These are phyloP conservation scores for Parazoanthus atlanticus DNA, from an alignment of 92 coral and sea anemone genomes.

Conservation along the genomic window DNA sequence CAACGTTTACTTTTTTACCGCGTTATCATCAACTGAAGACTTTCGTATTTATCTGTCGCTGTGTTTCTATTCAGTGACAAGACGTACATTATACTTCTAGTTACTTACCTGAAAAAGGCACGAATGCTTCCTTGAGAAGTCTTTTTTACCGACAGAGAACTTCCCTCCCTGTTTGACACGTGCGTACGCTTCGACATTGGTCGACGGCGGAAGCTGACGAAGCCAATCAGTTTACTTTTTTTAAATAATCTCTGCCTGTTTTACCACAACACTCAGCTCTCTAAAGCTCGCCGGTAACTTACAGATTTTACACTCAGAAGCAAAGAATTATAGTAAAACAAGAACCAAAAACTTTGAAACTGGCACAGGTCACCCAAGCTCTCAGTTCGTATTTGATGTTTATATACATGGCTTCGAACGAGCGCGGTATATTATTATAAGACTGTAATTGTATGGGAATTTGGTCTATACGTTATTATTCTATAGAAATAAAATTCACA, in stretches of 20 bases:
- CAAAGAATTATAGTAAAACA: constrained; percentile 10
- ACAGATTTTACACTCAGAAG: constrained; percentile 32
- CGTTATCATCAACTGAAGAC: constrained; percentile 8
- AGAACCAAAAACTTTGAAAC: constrained; percentile 29
- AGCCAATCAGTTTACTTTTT: constrained; percentile 21
- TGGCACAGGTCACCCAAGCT: constrained; percentile 12
- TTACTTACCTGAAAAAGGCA: constrained; percentile 31
- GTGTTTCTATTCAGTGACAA: constrained; percentile 29
- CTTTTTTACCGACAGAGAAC: constrained; percentile 27
- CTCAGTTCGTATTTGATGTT: no score
- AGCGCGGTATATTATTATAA: no score
- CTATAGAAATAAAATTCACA: no score
- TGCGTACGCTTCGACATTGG: constrained; percentile 37
- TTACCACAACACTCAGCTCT: constrained; percentile 17
- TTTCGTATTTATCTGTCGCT: constrained; percentile 30
- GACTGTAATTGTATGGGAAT: no score
- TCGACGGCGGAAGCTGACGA: constrained; percentile 32
- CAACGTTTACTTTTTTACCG: not conserved
- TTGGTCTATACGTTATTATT: no score
- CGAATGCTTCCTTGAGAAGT: constrained; percentile 15
- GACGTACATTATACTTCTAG: constrained; percentile 35
- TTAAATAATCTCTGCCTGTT: constrained; percentile 31
- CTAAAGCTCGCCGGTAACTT: constrained; percentile 1
- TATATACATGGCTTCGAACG: no score
- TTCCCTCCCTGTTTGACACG: constrained; percentile 36